Conservation (phyloP, 2,888 invertebrate genomes). For the Drosophila merina region DNA sequence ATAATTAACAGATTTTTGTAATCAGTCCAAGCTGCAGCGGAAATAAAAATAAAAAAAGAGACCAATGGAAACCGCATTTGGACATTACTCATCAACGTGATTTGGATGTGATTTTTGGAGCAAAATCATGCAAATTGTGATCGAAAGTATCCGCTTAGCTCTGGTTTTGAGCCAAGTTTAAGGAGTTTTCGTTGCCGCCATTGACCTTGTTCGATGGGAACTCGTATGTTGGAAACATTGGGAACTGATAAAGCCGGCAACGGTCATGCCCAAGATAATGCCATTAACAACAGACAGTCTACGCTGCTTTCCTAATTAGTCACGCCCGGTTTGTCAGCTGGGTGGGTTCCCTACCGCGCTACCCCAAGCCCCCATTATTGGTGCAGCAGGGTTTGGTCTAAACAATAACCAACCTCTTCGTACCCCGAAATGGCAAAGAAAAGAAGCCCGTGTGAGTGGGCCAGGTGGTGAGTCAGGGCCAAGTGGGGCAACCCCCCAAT, state of each 20-base stretch:
- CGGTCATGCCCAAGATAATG: constrained; percentile 57
- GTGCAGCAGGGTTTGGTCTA: constrained; percentile 20
- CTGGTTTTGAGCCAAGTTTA: neutral
- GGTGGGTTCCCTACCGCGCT: constrained; percentile 2
- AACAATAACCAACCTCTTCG: neutral
- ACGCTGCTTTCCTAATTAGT: constrained; percentile 57
- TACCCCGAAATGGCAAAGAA: neutral
- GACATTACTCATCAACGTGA: constrained; percentile 24
- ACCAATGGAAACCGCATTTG: neutral
- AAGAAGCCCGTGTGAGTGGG: constrained; percentile 16
- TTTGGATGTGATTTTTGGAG: neutral
- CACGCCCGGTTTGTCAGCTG: constrained; percentile 45
- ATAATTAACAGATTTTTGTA: constrained; percentile 61
- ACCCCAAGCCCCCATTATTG: constrained; percentile 1
- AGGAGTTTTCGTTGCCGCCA: constrained; percentile 23
- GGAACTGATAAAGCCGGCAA: constrained; percentile 52
- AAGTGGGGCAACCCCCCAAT: constrained; percentile 31
- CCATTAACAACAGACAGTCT: constrained; percentile 41
- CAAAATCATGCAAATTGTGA: neutral
- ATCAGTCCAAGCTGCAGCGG: constrained; percentile 26
- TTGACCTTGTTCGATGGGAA: constrained; percentile 52
- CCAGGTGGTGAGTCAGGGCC: constrained; percentile 37
- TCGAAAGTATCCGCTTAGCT: constrained; percentile 5
- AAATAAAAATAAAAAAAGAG: neutral
- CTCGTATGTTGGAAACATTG: neutral